A percentile compares a stretch with the other conserved stretches of the same genome.
Evolutionary conservation across 2,113 vertebrate genomes (phyloP).

Genomic region (Equus przewalskii): DNA sequence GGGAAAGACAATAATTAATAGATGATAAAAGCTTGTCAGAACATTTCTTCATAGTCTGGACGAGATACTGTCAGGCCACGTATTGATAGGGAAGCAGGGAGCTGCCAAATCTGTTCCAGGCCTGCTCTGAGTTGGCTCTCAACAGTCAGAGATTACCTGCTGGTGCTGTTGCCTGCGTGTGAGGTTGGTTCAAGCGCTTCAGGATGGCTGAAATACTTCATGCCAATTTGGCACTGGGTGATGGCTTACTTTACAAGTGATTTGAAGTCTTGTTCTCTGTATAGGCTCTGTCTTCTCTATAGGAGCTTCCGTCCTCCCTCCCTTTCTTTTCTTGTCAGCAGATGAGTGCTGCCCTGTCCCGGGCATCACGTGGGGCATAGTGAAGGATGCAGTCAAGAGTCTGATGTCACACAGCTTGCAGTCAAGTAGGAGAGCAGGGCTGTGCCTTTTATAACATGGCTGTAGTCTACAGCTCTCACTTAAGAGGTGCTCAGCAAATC

Average conservation of each 20-base stretch:
- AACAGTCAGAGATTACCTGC: neutral
- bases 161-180: neutral
- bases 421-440: neutral
- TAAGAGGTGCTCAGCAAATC: neutral
- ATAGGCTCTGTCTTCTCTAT: neutral
- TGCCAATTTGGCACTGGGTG: neutral
- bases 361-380: neutral
- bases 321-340: neutral
- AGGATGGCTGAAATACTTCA: too few species aligned
- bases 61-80: neutral
- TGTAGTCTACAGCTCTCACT: neutral
- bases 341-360: neutral
- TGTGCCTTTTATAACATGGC: neutral
- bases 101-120: neutral
- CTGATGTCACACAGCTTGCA: neutral
- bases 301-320: neutral
- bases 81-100: neutral
- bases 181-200: neutral
- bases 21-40: conserved; percentile 58
- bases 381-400: neutral
- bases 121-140: neutral
- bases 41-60: neutral
- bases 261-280: neutral
- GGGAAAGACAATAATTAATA: conserved; percentile 67
- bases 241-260: neutral